phyloP scores from a whole-genome alignment of 2,888 invertebrate species.

The Panopea generosa region DNA sequence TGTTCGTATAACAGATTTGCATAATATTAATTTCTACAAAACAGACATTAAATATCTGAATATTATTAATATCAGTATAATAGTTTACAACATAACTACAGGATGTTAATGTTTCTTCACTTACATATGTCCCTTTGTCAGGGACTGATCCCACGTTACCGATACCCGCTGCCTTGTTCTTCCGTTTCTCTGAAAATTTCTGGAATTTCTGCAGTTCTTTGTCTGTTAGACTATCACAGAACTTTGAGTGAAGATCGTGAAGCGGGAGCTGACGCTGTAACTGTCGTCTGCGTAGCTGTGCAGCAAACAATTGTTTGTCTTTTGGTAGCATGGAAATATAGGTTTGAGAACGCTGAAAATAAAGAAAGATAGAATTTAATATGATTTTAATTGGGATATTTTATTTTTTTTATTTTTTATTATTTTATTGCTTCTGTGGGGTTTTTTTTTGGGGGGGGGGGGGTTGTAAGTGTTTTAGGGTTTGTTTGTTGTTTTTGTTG shows the following conservation, averaged over 20 bases:
- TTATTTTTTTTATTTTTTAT: too few species aligned
- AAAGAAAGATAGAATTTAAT: not conserved
- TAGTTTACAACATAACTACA: too few species aligned
- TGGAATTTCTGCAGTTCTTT: constrained; percentile 76
- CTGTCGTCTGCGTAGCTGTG: constrained; percentile 76
- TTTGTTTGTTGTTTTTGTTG: too few species aligned
- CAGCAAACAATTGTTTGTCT: constrained; percentile 79
- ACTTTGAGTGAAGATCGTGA: constrained; percentile 77
- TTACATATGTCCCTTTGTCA: constrained; percentile 60
- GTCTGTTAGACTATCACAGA: constrained; percentile 75
- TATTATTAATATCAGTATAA: not conserved
- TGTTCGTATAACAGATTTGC: too few species aligned
- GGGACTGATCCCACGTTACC: constrained; percentile 75
- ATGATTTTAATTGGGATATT: too few species aligned
- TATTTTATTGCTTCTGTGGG: too few species aligned
- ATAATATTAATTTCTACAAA: too few species aligned
- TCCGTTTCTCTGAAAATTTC: constrained; percentile 74
- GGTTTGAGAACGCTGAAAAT: constrained; percentile 75
- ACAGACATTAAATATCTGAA: too few species aligned
- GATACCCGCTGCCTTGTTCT: constrained; percentile 75
- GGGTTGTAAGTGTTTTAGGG: too few species aligned
- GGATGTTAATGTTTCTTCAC: too few species aligned
- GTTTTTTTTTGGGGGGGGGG: too few species aligned
- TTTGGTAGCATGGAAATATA: constrained; percentile 78
- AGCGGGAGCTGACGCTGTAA: constrained; percentile 77